Evolutionary conservation across 1,140 invertebrate species (phyloP).

Genomic region (Pomacea maculata): DNA sequence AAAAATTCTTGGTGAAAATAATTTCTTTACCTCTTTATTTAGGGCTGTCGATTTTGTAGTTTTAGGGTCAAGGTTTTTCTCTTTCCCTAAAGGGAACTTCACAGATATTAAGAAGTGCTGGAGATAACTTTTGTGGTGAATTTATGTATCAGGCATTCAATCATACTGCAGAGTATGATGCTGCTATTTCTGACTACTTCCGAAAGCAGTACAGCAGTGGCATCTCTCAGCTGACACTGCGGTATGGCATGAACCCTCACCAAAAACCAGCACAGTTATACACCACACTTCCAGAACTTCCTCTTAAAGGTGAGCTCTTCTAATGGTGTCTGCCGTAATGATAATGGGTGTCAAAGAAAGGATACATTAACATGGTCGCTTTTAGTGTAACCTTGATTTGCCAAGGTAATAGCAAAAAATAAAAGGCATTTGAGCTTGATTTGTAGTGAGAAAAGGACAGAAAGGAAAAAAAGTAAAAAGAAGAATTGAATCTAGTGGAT

Average conservation of each 20-base stretch:
- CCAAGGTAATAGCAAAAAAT: too few species aligned
- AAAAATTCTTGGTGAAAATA: too few species aligned
- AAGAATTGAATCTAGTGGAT: too few species aligned
- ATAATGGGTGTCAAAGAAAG: background rate
- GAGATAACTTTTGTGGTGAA: constrained; percentile 4
- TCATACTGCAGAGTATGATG: constrained; percentile 94
- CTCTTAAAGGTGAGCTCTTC: constrained; percentile 74
- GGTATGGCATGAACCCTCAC: constrained; percentile 99
- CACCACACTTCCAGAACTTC: constrained; percentile 82
- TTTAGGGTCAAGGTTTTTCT: too few species aligned
- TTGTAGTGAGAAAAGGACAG: too few species aligned
- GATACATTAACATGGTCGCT: too few species aligned
- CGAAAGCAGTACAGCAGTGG: constrained; percentile 85
- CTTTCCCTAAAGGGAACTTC: too few species aligned
- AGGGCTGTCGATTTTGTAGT: too few species aligned
- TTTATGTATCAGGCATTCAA: constrained; percentile 87
- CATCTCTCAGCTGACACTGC: constrained; percentile 80
- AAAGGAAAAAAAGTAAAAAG: too few species aligned
- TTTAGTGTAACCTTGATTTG: too few species aligned
- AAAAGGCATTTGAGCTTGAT: too few species aligned
- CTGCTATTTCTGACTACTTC: constrained; percentile 95
- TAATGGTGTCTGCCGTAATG: background rate
- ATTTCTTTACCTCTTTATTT: too few species aligned
- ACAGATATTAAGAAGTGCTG: background rate
- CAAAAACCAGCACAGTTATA: constrained; percentile 94